Percentiles rank a stretch among this genome's conserved stretches.
Evolutionary conservation across 2,888 invertebrate species (phyloP).

Genomic region (Diaprepes abbreviatus): DNA sequence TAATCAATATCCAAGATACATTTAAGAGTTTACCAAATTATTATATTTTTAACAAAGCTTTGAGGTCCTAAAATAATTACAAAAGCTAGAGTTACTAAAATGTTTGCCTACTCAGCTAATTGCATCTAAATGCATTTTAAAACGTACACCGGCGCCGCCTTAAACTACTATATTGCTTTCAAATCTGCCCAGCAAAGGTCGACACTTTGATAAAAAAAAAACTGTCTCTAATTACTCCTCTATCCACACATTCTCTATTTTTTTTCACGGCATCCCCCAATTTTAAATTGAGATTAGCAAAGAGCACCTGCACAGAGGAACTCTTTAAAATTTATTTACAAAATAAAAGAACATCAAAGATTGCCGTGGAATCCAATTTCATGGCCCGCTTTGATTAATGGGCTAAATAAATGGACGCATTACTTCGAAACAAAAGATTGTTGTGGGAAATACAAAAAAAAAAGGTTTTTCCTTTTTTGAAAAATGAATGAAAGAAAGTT

Average conservation of each 20-base stretch:
- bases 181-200: slow-evolving; percentile 12
- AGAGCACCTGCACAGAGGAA: slow-evolving; percentile 12
- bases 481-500: no score
- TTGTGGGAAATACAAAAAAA: background rate
- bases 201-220: slow-evolving; percentile 26
- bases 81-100: no score
- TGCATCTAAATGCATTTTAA: background rate
- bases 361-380: slow-evolving; percentile 34
- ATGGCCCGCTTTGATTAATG: slow-evolving; percentile 29
- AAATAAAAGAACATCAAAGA: slow-evolving; percentile 40
- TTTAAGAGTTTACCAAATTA: no score
- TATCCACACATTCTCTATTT: background rate
- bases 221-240: slow-evolving; percentile 31
- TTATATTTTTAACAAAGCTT: no score
- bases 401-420: slow-evolving; percentile 15
- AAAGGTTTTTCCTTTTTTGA: no score
- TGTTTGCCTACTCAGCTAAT: background rate
- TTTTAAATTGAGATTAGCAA: slow-evolving; percentile 37
- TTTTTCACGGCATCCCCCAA: slow-evolving; percentile 12
- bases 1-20: no score
- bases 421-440: slow-evolving; percentile 21
- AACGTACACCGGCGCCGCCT: background rate
- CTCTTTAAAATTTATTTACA: slow-evolving; percentile 39
- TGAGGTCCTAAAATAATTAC: no score
- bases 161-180: slow-evolving; percentile 10